A percentile compares a stretch with the other conserved stretches of the same genome.
Evolutionary conservation across 2,888 invertebrate species (phyloP).

Genomic region (Apeira syringaria): DNA sequence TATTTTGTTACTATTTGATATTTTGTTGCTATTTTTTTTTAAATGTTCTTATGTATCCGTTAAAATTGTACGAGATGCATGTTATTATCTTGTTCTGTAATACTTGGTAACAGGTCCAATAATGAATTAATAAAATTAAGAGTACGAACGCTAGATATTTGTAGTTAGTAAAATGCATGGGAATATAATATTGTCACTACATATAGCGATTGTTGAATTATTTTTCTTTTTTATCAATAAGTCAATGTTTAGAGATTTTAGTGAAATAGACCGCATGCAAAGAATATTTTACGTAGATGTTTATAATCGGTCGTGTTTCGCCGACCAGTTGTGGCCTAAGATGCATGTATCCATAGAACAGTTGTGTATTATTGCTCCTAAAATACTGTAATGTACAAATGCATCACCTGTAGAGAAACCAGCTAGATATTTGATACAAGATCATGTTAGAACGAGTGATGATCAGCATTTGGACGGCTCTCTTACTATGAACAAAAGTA

Average conservation of each 20-base stretch:
- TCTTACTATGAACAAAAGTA: not conserved
- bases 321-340: constrained; percentile 21
- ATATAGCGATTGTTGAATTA: constrained; percentile 52
- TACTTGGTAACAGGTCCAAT: constrained; percentile 23
- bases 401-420: constrained; percentile 55
- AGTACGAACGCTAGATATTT: constrained; percentile 64
- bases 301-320: constrained; percentile 22
- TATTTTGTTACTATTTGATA: too few species aligned
- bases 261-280: constrained; percentile 44
- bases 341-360: constrained; percentile 18
- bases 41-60: too few species aligned
- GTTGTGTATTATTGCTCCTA: constrained; percentile 51
- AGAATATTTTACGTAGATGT: constrained; percentile 22
- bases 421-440: constrained; percentile 53
- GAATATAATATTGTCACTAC: constrained; percentile 31
- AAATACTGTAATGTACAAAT: constrained; percentile 79
- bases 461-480: not conserved
- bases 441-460: constrained; percentile 52
- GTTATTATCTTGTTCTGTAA: not conserved
- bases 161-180: constrained; percentile 68
- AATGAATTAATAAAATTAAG: constrained; percentile 45
- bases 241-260: constrained; percentile 65
- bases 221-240: constrained; percentile 58
- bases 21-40: too few species aligned
- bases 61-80: too few species aligned